Percentiles rank a stretch among this genome's conserved stretches.
These are phyloP conservation scores for Equus przewalskii DNA, from an alignment of 2,113 vertebrate genomes.

Conservation along the genomic window DNA sequence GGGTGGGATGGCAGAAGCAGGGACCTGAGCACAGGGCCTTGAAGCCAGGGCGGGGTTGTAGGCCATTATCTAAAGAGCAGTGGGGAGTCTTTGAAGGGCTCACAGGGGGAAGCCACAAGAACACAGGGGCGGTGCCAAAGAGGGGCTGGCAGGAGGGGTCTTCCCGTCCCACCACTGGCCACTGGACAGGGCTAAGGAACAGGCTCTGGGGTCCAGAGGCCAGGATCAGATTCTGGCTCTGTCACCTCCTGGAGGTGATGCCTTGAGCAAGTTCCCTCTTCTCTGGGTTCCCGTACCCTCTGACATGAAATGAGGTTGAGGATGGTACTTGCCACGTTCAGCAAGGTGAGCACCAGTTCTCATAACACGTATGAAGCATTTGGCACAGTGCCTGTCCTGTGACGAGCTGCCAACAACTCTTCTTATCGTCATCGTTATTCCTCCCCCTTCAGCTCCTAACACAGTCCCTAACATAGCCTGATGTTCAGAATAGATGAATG, in stretches of 20 bases:
- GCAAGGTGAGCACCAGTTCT: background rate
- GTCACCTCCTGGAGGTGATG: background rate
- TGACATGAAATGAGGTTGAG: background rate
- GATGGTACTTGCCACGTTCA: background rate
- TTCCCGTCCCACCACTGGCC: background rate
- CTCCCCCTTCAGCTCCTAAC: background rate
- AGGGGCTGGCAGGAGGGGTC: background rate
- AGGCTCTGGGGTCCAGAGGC: background rate
- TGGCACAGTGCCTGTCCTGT: accelerated
- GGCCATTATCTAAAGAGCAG: background rate
- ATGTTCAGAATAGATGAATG: background rate
- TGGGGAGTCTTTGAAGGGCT: background rate
- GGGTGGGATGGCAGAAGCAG: background rate
- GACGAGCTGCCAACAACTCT: accelerated
- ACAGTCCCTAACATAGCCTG: background rate
- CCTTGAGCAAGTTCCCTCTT: background rate
- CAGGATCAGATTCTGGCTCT: background rate
- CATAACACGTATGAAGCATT: accelerated
- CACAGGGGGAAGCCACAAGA: no score
- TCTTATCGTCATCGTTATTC: background rate
- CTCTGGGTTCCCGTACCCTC: background rate
- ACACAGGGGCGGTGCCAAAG: background rate
- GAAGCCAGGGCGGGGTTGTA: background rate
- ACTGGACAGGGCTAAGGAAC: background rate
- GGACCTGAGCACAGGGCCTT: background rate